A percentile compares a stretch with the other conserved stretches of the same genome.
These are phyloP conservation scores for Xiphias gladius DNA, from an alignment of 2,113 vertebrate genomes.

Conservation along the genomic window DNA sequence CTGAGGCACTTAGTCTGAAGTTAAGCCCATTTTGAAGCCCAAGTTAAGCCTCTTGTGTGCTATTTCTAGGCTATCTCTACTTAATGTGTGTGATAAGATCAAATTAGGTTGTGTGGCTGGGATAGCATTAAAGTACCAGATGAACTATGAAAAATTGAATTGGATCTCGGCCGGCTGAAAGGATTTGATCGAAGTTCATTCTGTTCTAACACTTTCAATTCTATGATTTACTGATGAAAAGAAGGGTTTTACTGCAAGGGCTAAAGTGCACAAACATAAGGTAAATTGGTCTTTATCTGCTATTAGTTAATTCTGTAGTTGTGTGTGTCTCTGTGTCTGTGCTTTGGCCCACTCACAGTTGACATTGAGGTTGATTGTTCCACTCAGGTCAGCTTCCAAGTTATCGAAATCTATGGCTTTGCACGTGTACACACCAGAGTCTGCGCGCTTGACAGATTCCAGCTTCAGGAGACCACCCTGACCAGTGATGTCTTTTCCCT, in stretches of 20 bases:
- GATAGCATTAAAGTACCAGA: slow-evolving; percentile 70
- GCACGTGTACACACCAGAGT: slow-evolving; percentile 83
- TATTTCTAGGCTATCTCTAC: slow-evolving; percentile 48
- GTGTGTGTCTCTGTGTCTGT: not conserved
- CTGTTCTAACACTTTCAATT: slow-evolving; percentile 41
- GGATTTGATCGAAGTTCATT: slow-evolving; percentile 50
- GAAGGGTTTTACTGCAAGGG: not conserved
- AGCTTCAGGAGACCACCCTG: slow-evolving; percentile 66
- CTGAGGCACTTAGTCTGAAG: slow-evolving; percentile 63
- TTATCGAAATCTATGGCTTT: slow-evolving; percentile 84
- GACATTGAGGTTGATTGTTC: slow-evolving; percentile 76
- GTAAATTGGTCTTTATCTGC: slow-evolving; percentile 10
- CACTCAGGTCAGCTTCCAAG: slow-evolving; percentile 60
- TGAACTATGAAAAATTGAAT: slow-evolving; percentile 65
- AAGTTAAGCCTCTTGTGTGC: slow-evolving; percentile 41
- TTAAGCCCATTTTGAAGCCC: slow-evolving; percentile 52
- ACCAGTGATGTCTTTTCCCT: rapidly evolving
- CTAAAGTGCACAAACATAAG: slow-evolving; percentile 11
- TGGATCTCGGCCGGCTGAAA: slow-evolving; percentile 43
- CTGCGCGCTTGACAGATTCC: slow-evolving; percentile 74
- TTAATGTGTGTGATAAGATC: slow-evolving; percentile 68
- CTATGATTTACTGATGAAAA: slow-evolving; percentile 52
- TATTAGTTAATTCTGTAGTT: not conserved
- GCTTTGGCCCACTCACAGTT: slow-evolving; percentile 84
- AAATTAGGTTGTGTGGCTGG: slow-evolving; percentile 55